Evolutionary conservation across 2,113 vertebrate species (phyloP), one percentile per base, ranked within the genome.

Genomic region (Sander vitreus): DNA sequence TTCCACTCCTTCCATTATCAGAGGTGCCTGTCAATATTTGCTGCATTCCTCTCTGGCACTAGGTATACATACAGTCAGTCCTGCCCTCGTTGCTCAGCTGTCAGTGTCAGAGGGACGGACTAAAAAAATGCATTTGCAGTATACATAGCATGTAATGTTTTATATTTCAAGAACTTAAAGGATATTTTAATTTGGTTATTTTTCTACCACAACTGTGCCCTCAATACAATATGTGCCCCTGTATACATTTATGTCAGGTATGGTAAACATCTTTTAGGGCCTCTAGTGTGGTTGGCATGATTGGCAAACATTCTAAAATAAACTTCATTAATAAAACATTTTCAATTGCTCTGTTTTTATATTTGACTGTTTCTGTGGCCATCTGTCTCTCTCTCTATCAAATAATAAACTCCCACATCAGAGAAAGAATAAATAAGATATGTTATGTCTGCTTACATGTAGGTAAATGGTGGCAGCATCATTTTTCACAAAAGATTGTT

Each of bases 1-100:
- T 84, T 85, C 67, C 54, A 64, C 55, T 77, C 8, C 48, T n/a
- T 63, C 83, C 64, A 84, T 91, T 81, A 89, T 66, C 54, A 23
- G 67, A 39, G 19, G 19, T 30, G 53, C 0, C 72, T 21, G 85
- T 71, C 86, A 79, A 82, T 90, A 84, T 73, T 47, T 81, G 63
- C 21, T 66, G 78, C 23, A 51, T 36, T 73, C 6, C 39, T 82
- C n/a, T 79, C 19, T 82, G 67, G 70, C 77, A 8, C 16, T 71
- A 25, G 47, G 11, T 53, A 18, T 23, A 1, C 5, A 68, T 60
- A 47, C 55, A 83, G 50, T 63, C 50, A 71, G 76, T 27, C 4
- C 5, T 59, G 57, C 19, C 59, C 71, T 73, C 85, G 48, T 70
- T 72, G 30, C 73, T 78, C 12, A 51, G 73, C 47, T 59, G 12